Evolutionary conservation across 2,888 invertebrate genomes (phyloP).

Genomic region (Melanotus villosus): DNA sequence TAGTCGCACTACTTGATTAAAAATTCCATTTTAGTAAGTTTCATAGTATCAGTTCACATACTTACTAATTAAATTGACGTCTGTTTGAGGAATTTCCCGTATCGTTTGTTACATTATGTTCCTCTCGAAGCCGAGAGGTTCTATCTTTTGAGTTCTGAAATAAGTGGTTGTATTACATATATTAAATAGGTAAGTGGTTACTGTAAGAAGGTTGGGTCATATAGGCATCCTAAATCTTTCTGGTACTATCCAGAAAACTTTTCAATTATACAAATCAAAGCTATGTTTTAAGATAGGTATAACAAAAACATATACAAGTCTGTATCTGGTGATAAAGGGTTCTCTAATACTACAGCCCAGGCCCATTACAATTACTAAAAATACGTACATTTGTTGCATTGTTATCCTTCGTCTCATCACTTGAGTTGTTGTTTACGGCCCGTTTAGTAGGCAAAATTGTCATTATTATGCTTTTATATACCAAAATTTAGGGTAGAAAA

Average conservation of each 20-base stretch:
- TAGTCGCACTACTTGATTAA: slow-evolving; percentile 50
- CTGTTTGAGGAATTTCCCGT: slow-evolving; percentile 45
- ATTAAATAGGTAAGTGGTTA: background rate
- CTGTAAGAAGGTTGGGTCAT: background rate
- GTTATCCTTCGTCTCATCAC: slow-evolving; percentile 64
- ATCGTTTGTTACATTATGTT: slow-evolving; percentile 57
- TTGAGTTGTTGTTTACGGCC: slow-evolving; percentile 54
- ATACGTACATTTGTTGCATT: no score
- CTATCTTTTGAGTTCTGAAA: slow-evolving; percentile 62
- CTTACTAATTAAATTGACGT: slow-evolving; percentile 51
- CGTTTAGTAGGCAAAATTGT: slow-evolving; percentile 67
- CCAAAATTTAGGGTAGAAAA: background rate
- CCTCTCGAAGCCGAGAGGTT: slow-evolving; percentile 61
- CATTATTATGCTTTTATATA: slow-evolving; percentile 54
- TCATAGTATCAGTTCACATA: background rate
- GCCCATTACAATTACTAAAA: no score
- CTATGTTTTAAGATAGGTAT: no score
- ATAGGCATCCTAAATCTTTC: no score
- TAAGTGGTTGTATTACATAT: background rate
- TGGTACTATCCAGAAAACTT: no score
- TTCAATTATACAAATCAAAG: no score
- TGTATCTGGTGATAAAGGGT: no score
- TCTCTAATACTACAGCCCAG: no score
- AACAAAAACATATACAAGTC: no score
- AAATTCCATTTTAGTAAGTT: background rate